Percentiles rank a stretch among this genome's conserved stretches.
Evolutionary conservation across 2,888 invertebrate genomes (phyloP).

Genomic region (Drosophila flavopinicola): DNA sequence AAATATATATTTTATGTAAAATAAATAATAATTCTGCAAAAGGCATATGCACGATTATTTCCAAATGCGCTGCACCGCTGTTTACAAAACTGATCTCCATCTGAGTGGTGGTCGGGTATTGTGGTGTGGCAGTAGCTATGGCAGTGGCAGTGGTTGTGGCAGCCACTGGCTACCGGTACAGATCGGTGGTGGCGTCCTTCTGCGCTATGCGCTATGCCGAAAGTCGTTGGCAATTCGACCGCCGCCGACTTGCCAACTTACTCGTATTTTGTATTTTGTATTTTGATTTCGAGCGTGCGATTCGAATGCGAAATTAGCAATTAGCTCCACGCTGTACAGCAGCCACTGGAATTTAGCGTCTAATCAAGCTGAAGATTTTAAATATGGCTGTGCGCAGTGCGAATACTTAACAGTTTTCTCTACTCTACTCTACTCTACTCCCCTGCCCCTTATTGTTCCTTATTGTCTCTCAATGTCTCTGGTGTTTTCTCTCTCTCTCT

Average conservation of each 20-base stretch:
- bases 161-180: conserved; percentile 14
- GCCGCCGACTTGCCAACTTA: conserved; percentile 53
- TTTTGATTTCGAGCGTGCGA: conserved; percentile 67
- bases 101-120: conserved; percentile 49
- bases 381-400: conserved; percentile 56
- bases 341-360: conserved; percentile 74
- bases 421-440: not conserved
- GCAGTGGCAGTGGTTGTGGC: conserved; percentile 4
- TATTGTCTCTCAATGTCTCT: not conserved
- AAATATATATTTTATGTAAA: too few species aligned
- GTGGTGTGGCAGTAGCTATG: too few species aligned
- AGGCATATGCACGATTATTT: conserved; percentile 1
- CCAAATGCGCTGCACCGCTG: conserved; percentile 21
- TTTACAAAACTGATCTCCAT: conserved; percentile 57
- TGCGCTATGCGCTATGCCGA: conserved; percentile 31
- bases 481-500: not conserved
- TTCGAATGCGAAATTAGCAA: conserved; percentile 78
- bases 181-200: conserved; percentile 38
- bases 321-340: conserved; percentile 57
- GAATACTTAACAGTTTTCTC: conserved; percentile 35
- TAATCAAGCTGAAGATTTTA: conserved; percentile 70
- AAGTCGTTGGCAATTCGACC: conserved; percentile 42
- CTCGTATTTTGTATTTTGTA: conserved; percentile 44
- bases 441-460: not conserved
- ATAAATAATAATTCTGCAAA: too few species aligned